Percentiles rank a stretch among this genome's conserved stretches.
These are phyloP conservation scores for Clunio marinus DNA, from an alignment of 2,888 invertebrate species.

Conservation along the genomic window DNA sequence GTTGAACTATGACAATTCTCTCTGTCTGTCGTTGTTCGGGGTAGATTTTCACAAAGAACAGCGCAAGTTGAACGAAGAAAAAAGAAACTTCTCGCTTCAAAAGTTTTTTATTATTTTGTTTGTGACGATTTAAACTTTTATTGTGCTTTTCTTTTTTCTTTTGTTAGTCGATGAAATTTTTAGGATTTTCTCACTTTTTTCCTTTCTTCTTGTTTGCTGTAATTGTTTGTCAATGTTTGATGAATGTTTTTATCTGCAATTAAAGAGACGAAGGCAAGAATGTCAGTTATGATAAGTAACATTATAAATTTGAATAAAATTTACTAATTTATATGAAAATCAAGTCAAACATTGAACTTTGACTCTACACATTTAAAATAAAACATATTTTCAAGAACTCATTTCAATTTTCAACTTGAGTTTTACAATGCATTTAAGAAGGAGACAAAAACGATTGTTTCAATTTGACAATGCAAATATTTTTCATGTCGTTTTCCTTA, in stretches of 20 bases:
- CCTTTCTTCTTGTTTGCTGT: neutral
- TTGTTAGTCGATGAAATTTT: conserved; percentile 6
- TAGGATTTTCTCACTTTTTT: conserved; percentile 2
- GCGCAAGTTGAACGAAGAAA: too few relatives aligned
- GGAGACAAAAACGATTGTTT: too few relatives aligned
- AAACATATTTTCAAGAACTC: too few relatives aligned
- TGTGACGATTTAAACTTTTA: conserved; percentile 11
- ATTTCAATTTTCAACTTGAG: too few relatives aligned
- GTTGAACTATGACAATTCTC: neutral
- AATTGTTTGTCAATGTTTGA: conserved; percentile 9
- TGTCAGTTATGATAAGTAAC: neutral
- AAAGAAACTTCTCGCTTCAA: neutral
- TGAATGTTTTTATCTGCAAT: conserved; percentile 26
- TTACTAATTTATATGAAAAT: too few relatives aligned
- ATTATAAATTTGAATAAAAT: too few relatives aligned
- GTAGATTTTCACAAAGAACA: neutral
- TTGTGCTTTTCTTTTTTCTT: conserved; percentile 16
- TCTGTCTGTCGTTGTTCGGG: neutral
- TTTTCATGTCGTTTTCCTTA: too few relatives aligned
- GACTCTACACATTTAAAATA: too few relatives aligned
- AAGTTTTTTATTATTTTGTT: conserved; percentile 16
- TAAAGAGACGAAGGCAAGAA: neutral
- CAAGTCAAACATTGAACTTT: too few relatives aligned
- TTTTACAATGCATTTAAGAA: too few relatives aligned
- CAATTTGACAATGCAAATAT: too few relatives aligned